Conservation (phyloP, 1,140 invertebrate species). For the Dreissena rostriformis region DNA sequence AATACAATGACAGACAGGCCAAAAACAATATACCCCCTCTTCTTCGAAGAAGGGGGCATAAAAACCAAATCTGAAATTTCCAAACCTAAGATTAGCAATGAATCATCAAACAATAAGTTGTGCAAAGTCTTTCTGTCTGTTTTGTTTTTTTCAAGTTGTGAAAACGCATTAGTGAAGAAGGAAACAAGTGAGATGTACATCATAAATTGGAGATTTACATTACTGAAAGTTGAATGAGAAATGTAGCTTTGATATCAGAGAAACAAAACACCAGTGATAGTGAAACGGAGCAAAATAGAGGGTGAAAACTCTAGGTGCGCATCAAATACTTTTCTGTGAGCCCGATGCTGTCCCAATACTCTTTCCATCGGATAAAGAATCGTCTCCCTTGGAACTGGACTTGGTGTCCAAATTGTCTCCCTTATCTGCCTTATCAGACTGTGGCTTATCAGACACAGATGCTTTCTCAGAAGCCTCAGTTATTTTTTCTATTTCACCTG, state of each 20-base stretch:
- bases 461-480: slow-evolving; percentile 33
- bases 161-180: too few relatives aligned
- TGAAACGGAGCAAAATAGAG: not conserved
- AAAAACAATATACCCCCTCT: too few relatives aligned
- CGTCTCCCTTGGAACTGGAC: slow-evolving; percentile 32
- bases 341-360: not conserved
- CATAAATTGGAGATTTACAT: too few relatives aligned
- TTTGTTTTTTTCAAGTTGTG: too few relatives aligned
- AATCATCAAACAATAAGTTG: too few relatives aligned
- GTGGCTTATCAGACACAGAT: slow-evolving; percentile 1
- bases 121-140: too few relatives aligned
- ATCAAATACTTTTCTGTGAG: not conserved
- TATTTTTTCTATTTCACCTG: slow-evolving; percentile 47
- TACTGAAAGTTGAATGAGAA: not conserved
- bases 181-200: too few relatives aligned
- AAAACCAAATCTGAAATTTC: too few relatives aligned
- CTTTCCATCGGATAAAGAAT: not conserved
- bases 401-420: slow-evolving; percentile 22
- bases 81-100: too few relatives aligned
- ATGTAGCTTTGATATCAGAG: not conserved
- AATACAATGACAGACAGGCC: too few relatives aligned
- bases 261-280: not conserved
- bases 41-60: too few relatives aligned
- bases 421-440: slow-evolving; percentile 24
- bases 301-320: too few relatives aligned